phyloP scores from a whole-genome alignment of 2,888 invertebrate species.

The Thymelicus sylvestris region DNA sequence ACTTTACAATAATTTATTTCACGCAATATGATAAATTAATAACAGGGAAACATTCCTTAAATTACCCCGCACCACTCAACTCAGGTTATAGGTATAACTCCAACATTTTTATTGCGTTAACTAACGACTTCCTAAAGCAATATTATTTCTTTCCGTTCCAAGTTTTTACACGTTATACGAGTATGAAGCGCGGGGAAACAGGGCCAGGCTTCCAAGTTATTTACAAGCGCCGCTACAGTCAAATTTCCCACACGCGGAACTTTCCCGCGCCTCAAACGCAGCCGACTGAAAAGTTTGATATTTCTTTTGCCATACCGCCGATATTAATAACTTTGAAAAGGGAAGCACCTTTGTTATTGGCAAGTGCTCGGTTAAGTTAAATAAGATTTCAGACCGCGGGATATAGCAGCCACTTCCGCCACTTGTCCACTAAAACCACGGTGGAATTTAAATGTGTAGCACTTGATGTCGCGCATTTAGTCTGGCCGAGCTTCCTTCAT shows the following conservation, averaged over 20 bases:
- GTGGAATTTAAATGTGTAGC: no score
- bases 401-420: no score
- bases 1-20: no score
- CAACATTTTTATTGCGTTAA: constrained; percentile 29
- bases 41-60: neutral
- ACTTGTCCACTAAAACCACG: no score
- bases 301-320: constrained; percentile 25
- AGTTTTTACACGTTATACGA: constrained; percentile 32
- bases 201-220: constrained; percentile 25
- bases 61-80: neutral
- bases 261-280: constrained; percentile 13
- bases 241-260: constrained; percentile 27
- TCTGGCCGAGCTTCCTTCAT: no score
- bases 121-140: constrained; percentile 31
- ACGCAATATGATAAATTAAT: neutral
- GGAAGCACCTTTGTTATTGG: constrained; percentile 13
- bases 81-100: constrained; percentile 11
- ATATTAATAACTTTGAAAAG: constrained; percentile 33
- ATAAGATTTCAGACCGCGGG: neutral
- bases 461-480: no score
- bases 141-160: constrained; percentile 32
- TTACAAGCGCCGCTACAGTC: constrained; percentile 30
- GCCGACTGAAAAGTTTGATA: constrained; percentile 29
- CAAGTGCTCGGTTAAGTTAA: constrained; percentile 4
- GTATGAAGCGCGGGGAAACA: constrained; percentile 15